Base-by-base conservation (phyloP, 2,888 invertebrate species). In the Acanthoscelides obtectus region DNA sequence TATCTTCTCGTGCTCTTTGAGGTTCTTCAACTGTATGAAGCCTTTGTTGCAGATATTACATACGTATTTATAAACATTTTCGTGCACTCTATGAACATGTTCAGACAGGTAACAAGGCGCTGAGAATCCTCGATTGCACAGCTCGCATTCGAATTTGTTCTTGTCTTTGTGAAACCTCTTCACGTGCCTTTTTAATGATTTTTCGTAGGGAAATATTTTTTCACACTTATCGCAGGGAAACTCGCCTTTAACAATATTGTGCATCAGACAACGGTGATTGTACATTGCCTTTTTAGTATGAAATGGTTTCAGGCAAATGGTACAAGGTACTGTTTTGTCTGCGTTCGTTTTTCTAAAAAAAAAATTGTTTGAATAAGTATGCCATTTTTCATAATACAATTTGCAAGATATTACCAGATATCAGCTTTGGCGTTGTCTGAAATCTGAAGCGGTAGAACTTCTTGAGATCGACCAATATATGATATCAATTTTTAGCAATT, bases 151-250 rank as follows among this genome's bases (percentile, higher is more conserved):
- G 22, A 17, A 66, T 19, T 66, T 66, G 8, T 67, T 6, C 22
- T 22, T 67, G 22, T 67, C 20, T 12, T 22, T 12, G 64, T 87
- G 87, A 74, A 89, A 90, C 68, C 87, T 87, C 45, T 17, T 45
- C 45, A 45, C 12, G 45, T 45, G 45, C 45, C 6, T 4, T 21
- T 71, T 70, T 72, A 77, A 73, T 6, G 69, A 71, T 70, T 75
- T 74, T 22, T 74, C 73, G 22, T 73, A 77, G 8, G 73, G 68
- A 66, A 79, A 80, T 19, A 69, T 70, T 71, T 79, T 80, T 0
- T 72, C 71, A 70, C 80, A 80, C 3, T 72, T 69, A 64, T 78
- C 75, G 69, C 80, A 80, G 6, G 71, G 45, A 12, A 12, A 45
- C 8, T 45, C 17, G 45, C 45, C 45, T 45, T 45, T 45, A 17